Evolutionary conservation across 2,888 invertebrate genomes (phyloP).

Genomic region (Folsomia candida): DNA sequence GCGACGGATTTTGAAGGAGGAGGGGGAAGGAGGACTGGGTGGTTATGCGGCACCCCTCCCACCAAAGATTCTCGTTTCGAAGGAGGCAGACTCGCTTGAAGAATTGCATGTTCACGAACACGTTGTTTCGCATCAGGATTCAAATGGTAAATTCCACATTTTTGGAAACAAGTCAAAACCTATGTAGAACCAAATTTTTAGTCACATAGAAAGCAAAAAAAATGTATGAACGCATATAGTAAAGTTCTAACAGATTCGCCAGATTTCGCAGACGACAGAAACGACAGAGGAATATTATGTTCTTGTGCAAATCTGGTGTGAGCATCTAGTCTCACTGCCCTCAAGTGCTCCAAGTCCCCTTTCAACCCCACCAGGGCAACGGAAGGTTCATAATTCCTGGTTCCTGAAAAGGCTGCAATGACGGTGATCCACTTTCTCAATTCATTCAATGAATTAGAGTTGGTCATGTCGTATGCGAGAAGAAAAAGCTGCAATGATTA

Average conservation of each 20-base stretch:
- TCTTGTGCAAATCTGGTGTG: conserved; percentile 49
- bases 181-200: conserved; percentile 1
- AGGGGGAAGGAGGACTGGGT: conserved; percentile 24
- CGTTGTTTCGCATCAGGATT: conserved; percentile 45
- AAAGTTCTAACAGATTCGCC: conserved; percentile 43
- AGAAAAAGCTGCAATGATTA: conserved; percentile 34
- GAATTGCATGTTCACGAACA: conserved; percentile 35
- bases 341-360: conserved; percentile 46
- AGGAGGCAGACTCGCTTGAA: conserved; percentile 30
- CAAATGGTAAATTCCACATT: conserved; percentile 46
- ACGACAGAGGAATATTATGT: conserved; percentile 44
- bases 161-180: conserved; percentile 47
- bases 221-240: neutral
- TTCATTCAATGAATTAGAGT: conserved; percentile 40
- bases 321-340: conserved; percentile 42
- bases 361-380: conserved; percentile 45
- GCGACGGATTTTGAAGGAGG: conserved; percentile 18
- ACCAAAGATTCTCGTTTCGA: conserved; percentile 22
- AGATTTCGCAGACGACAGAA: conserved; percentile 48
- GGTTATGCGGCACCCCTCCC: conserved; percentile 21
- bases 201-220: neutral
- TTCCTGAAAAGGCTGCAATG: conserved; percentile 22
- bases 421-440: conserved; percentile 46
- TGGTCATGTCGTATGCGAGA: conserved; percentile 47
- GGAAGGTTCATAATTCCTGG: conserved; percentile 34